phyloP scores from a whole-genome alignment of 1,140 invertebrate species.

The Papilio xuthus region DNA sequence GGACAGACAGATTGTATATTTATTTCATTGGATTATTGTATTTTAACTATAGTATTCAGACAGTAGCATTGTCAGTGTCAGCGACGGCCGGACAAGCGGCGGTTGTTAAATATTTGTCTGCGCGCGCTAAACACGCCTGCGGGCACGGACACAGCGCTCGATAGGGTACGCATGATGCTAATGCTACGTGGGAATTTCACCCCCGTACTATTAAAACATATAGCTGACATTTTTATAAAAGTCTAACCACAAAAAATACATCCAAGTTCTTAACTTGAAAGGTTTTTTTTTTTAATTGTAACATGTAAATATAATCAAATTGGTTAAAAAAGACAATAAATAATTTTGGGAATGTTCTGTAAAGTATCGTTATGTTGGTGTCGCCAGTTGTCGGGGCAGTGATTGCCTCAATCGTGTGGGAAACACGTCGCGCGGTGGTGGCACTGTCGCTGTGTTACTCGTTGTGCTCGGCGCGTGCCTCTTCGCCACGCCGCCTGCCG shows the following conservation, averaged over 20 bases:
- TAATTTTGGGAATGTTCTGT: not conserved
- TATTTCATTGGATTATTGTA: constrained; percentile 31
- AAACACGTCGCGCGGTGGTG: constrained; percentile 68
- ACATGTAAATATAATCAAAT: too few species aligned
- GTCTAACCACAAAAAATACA: too few species aligned
- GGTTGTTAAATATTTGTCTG: constrained; percentile 59
- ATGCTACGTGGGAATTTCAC: not conserved
- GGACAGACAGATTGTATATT: not conserved
- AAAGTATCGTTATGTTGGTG: constrained; percentile 23
- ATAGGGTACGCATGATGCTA: not conserved
- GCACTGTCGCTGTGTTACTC: constrained; percentile 36
- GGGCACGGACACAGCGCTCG: constrained; percentile 17
- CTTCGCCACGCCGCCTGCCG: not conserved
- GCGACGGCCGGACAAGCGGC: constrained; percentile 33
- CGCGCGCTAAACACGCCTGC: constrained; percentile 46
- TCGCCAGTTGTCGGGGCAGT: constrained; percentile 30
- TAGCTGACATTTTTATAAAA: too few species aligned
- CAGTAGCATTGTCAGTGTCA: constrained; percentile 5
- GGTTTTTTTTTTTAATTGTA: too few species aligned
- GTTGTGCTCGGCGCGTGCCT: constrained; percentile 28
- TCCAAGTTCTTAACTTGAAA: too few species aligned
- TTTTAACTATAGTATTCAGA: constrained; percentile 42
- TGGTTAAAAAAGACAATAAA: not conserved
- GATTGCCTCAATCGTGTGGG: constrained; percentile 69
- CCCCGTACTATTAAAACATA: too few species aligned